Conservation (phyloP, 2,888 invertebrate species). For the Tipula lateralis region DNA sequence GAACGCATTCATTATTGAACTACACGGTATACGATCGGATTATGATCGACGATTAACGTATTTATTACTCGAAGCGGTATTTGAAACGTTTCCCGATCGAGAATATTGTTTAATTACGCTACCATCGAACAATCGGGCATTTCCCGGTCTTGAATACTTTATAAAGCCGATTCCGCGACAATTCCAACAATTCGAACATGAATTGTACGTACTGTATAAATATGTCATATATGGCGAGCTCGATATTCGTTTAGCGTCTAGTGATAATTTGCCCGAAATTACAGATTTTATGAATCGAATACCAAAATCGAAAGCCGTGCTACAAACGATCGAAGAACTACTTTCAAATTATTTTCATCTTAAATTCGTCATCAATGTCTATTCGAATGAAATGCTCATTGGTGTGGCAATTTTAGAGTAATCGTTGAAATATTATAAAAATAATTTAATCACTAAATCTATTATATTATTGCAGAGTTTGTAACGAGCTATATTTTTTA, state of each 20-base stretch:
- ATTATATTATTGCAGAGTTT: conserved; percentile 25
- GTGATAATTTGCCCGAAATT: background rate
- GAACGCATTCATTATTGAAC: conserved; percentile 61
- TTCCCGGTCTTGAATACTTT: conserved; percentile 31
- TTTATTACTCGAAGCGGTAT: conserved; percentile 60
- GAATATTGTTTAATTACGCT: conserved; percentile 51
- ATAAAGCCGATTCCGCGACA: conserved; percentile 31
- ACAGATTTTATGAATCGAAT: background rate
- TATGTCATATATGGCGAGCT: conserved; percentile 30
- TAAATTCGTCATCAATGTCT: background rate
- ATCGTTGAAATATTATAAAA: background rate
- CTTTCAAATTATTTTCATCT: background rate
- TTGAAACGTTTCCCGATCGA: conserved; percentile 59
- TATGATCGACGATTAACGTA: conserved; percentile 52
- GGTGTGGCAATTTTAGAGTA: conserved; percentile 34
- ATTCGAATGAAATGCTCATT: background rate
- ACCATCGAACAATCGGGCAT: conserved; percentile 30
- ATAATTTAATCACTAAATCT: background rate
- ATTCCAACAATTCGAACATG: conserved; percentile 30
- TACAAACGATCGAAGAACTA: background rate
- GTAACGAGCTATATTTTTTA: conserved; percentile 13
- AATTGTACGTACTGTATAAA: conserved; percentile 33
- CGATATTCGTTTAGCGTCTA: background rate
- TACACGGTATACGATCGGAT: conserved; percentile 53
- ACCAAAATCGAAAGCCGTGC: background rate